Conservation (phyloP, 35 echinoderm and acorn worm species). For the Heliocidaris tuberculata region DNA sequence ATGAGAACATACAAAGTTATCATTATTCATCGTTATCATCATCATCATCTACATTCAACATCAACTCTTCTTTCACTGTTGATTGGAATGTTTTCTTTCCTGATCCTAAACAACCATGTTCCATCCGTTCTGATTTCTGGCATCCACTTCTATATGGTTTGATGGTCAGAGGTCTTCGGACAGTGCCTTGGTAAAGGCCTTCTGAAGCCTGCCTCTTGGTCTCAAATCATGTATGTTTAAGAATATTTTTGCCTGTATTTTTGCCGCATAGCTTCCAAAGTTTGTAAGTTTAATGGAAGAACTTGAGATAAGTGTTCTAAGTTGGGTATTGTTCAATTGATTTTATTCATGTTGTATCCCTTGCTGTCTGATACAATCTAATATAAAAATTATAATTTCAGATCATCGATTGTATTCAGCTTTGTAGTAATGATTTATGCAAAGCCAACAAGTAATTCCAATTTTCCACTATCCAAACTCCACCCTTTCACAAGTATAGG, state of each 20-base stretch:
- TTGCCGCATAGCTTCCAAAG: too few relatives aligned
- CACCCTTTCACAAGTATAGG: not conserved
- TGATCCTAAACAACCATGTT: not conserved
- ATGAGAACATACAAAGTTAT: conserved; percentile 8
- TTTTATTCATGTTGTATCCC: not conserved
- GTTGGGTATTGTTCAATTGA: not conserved
- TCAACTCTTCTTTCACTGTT: not conserved
- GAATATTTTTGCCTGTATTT: not conserved
- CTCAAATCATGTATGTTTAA: not conserved
- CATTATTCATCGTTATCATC: not conserved
- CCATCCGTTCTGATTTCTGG: too few relatives aligned
- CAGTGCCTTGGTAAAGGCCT: too few relatives aligned
- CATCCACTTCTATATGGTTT: not conserved
- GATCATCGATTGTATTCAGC: not conserved
- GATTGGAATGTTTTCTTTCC: not conserved
- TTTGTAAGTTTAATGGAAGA: too few relatives aligned
- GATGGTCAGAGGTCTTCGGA: too few relatives aligned
- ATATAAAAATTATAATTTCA: not conserved
- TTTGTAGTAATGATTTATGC: not conserved
- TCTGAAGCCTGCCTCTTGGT: not conserved
- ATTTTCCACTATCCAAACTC: not conserved
- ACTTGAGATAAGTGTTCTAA: not conserved
- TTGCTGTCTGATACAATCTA: not conserved
- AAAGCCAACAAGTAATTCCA: not conserved
- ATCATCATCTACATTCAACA: not conserved